Evolutionary conservation across 2,113 vertebrate species (phyloP), one percentile per base, ranked within the genome.

Genomic region (Xenopus borealis): DNA sequence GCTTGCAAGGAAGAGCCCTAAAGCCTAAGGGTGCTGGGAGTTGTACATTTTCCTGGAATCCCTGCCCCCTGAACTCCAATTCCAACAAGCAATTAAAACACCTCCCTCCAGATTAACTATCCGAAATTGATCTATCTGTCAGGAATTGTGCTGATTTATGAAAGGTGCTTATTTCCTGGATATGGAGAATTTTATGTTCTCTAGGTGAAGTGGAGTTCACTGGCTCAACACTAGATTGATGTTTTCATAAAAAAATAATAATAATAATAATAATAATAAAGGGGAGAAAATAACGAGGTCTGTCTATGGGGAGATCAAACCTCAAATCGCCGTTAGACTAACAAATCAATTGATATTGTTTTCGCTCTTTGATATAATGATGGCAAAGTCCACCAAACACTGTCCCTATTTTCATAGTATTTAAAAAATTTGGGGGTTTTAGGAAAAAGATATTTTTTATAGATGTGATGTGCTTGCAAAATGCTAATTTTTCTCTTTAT

Each of bases 201-300:
- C 81, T 88, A 89, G 91, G 91, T 93, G 91, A 92, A 92, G 87
- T 88, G 62, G 89, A 93, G 92, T 93, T 92, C 90, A 92, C 81
- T 86, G 82, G 88, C 88, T 85, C 88, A 82, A 12, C 81, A 83
- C 82, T 47, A 90, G 90, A 93, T 92, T 92, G 92, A 93, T 92
- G 91, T 90, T 91, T 92, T 93, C 91, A 92, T 93, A 93, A 92
- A 92, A 88, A 88, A 90, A 90, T 88, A 91, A 90, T 91, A 89
- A 91, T 91, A 91, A 91, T 90, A 90, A 90, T 88, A 91, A 90
- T 91, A 89, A 91, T 91, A 91, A 91, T 90, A 89, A 89, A 90
- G 86, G 85, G 84, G 44, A 81, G 17, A 20, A 69, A 74, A 83
- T 84, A 80, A 82, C 85, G 78, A 69, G 71, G 79, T 79, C 30